Base-by-base conservation (phyloP, 37 sponge, comb jelly and placozoan species). In the Aplysina aerophoba region DNA sequence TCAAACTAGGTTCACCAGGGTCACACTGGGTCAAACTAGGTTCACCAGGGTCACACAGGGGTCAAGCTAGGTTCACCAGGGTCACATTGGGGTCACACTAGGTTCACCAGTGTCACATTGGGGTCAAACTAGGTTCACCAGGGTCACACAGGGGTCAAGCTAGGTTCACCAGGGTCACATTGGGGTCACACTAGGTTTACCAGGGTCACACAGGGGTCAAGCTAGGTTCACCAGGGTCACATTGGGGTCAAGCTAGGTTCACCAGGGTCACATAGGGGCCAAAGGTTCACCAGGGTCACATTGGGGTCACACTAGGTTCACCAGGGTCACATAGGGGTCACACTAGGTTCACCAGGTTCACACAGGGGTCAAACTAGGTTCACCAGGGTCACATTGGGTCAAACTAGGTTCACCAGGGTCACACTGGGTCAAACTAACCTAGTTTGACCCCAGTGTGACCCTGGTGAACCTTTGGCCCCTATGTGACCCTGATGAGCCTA, bases 401-500 rank as follows among this genome's bases (percentile, higher is more conserved):
- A n/a, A n/a, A n/a, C n/a, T n/a, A n/a, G n/a, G n/a, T n/a, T n/a
- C n/a, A 44, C 8, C 6, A 44, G 50, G 50, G 3, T 11, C 8
- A 11, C 50, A 44, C 6, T 11, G 50, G 50, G 11, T 15, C 16
- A 17, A 15, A 44, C 50, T 62, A 11, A 6, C 4, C 28, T 62
- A 27, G 28, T 62, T 27, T 62, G 64, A 62, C 64, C 64, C 64
- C 64, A 62, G 64, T 62, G 24, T 62, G 64, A 62, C 64, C 64
- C 64, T 27, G 24, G 28, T 27, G 24, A 27, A 62, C 64, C 12
- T 62, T 62, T 62, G 64, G 11, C 28, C 64, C 28, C 28, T 62
- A 62, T 28, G 24, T 62, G 64, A 62, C 64, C 64, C 50, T 44
- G 50, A 8, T 44, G 50, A 8, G 3, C 3, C 8, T 3, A 11